These are phyloP conservation scores for Syndactyla subalaris DNA, from an alignment of 2,797 vertebrate genomes.

Conservation along the genomic window DNA sequence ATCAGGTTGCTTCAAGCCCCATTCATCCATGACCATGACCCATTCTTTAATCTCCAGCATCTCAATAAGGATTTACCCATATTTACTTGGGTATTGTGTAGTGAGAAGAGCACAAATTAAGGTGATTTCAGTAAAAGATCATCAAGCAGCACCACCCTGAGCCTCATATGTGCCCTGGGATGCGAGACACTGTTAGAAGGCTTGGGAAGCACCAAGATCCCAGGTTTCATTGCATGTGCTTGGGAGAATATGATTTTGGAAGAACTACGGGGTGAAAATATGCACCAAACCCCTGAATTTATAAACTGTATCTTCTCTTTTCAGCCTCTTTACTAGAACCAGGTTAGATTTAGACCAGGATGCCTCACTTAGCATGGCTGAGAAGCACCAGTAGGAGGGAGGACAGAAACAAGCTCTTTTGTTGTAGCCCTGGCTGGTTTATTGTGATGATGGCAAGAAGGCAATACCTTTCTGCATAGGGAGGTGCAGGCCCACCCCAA, in stretches of 20 bases:
- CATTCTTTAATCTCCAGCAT: neutral
- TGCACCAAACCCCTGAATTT: neutral
- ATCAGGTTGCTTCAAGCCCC: neutral
- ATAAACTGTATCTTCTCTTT: neutral
- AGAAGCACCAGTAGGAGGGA: neutral
- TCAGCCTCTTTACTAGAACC: neutral
- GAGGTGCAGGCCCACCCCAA: neutral
- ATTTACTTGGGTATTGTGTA: neutral
- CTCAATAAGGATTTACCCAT: neutral
- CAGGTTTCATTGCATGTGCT: neutral
- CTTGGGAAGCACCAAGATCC: neutral
- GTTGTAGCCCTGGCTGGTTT: neutral
- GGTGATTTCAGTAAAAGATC: neutral
- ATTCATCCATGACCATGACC: neutral
- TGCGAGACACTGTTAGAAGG: neutral
- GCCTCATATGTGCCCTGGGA: neutral
- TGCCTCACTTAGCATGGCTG: too few relatives aligned
- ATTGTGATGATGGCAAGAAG: neutral
- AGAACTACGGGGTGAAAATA: neutral
- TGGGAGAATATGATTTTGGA: neutral
- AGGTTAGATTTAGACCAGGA: neutral
- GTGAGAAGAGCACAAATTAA: neutral
- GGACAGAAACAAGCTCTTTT: neutral
- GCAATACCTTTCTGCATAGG: neutral
- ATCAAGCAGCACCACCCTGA: neutral